Evolutionary conservation across 1,140 invertebrate species (phyloP).

Genomic region (Chrysopa pallens): DNA sequence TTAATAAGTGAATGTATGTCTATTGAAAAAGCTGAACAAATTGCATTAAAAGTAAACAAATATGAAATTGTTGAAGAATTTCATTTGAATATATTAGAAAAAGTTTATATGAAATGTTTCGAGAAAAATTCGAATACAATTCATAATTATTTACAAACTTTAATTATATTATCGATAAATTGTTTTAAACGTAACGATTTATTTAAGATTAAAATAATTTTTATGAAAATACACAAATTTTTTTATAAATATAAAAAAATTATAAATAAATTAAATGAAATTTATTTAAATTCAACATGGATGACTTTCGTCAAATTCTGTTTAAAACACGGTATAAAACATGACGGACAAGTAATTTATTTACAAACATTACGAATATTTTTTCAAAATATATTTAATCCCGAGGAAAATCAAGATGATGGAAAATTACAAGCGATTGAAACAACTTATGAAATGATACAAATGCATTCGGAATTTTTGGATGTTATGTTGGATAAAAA

Average conservation of each 20-base stretch:
- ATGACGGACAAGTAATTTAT: slow-evolving; percentile 21
- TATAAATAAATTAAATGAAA: slow-evolving; percentile 19
- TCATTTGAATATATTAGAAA: slow-evolving; percentile 31
- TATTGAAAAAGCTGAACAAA: slow-evolving; percentile 28
- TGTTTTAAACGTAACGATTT: neutral
- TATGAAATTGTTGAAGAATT: slow-evolving; percentile 34
- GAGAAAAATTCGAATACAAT: neutral
- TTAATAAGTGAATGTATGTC: slow-evolving; percentile 34
- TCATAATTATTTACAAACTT: neutral
- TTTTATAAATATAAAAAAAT: neutral
- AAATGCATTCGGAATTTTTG: slow-evolving; percentile 52
- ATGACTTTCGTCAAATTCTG: slow-evolving; percentile 42
- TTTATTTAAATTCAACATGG: slow-evolving; percentile 37
- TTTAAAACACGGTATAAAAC: slow-evolving; percentile 38
- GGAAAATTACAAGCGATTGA: slow-evolving; percentile 20
- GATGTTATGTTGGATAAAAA: slow-evolving; percentile 36
- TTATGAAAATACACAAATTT: neutral
- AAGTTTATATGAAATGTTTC: slow-evolving; percentile 27
- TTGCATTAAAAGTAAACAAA: slow-evolving; percentile 34
- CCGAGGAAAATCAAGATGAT: slow-evolving; percentile 10
- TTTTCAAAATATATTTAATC: slow-evolving; percentile 33
- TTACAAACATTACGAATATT: slow-evolving; percentile 32
- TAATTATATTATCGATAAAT: neutral
- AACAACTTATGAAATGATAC: slow-evolving; percentile 50
- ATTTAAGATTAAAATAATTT: neutral